A percentile compares a stretch with the other conserved stretches of the same genome.
Conservation (phyloP, 2,888 invertebrate genomes). For the Ectropis crepuscularia region DNA sequence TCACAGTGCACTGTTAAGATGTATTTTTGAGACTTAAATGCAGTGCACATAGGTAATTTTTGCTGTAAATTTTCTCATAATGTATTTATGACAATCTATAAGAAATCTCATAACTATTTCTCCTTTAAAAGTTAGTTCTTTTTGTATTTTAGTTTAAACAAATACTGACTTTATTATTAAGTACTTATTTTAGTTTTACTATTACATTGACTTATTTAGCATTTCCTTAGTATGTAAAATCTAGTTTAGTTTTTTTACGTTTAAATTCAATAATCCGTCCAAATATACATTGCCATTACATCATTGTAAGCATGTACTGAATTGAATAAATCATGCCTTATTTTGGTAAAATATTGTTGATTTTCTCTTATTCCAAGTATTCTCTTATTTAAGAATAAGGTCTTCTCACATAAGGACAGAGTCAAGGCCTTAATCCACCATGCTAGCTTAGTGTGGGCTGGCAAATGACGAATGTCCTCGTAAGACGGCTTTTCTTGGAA, state of each 20-base stretch:
- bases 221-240: constrained; percentile 22
- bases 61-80: background rate
- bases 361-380: constrained; percentile 21
- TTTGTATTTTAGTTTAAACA: background rate
- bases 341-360: constrained; percentile 43
- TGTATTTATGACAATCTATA: background rate
- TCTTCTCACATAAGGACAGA: too few relatives aligned
- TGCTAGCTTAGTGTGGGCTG: too few relatives aligned
- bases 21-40: constrained; percentile 4
- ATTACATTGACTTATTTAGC: constrained; percentile 8
- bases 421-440: too few relatives aligned
- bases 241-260: constrained; percentile 34
- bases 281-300: constrained; percentile 49
- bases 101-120: background rate
- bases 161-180: constrained; percentile 5
- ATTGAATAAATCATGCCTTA: constrained; percentile 52
- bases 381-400: background rate
- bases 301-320: constrained; percentile 51
- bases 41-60: constrained; percentile 1
- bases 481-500: too few relatives aligned
- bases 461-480: too few relatives aligned
- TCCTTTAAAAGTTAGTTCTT: background rate
- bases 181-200: constrained; percentile 16
- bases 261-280: constrained; percentile 42
- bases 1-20: background rate